These are phyloP conservation scores for Rhodophaea formosa DNA, from an alignment of 2,888 invertebrate genomes.

Conservation along the genomic window DNA sequence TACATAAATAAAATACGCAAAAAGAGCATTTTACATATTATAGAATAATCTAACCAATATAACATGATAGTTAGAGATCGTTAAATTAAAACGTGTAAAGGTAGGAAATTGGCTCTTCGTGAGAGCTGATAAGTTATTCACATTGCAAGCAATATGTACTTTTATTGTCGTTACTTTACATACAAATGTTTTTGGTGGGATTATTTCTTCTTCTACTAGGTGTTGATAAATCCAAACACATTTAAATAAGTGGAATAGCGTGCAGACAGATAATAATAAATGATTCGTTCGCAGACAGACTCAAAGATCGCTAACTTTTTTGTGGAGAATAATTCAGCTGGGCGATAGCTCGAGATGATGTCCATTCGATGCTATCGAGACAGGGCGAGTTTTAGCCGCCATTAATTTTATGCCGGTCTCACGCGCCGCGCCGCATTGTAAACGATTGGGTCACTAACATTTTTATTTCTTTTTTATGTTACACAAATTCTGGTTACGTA, in stretches of 20 bases:
- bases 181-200: no score
- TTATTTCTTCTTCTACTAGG: no score
- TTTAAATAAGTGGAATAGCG: neutral
- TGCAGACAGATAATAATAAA: conserved; percentile 2
- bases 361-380: neutral
- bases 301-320: neutral
- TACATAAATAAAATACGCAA: no score
- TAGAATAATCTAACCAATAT: no score
- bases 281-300: neutral
- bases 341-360: neutral
- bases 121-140: no score
- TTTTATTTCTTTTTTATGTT: conserved; percentile 16
- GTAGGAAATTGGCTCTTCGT: no score
- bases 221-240: no score
- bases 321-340: neutral
- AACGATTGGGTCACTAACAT: conserved; percentile 14
- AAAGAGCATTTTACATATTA: no score
- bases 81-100: no score
- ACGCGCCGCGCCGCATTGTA: neutral
- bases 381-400: neutral
- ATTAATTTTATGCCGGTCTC: conserved; percentile 17
- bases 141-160: no score
- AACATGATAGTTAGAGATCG: no score
- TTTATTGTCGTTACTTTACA: no score
- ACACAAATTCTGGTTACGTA: conserved; percentile 1